These are phyloP conservation scores for Agelaius phoeniceus DNA, from an alignment of 2,113 vertebrate species.

Conservation along the genomic window DNA sequence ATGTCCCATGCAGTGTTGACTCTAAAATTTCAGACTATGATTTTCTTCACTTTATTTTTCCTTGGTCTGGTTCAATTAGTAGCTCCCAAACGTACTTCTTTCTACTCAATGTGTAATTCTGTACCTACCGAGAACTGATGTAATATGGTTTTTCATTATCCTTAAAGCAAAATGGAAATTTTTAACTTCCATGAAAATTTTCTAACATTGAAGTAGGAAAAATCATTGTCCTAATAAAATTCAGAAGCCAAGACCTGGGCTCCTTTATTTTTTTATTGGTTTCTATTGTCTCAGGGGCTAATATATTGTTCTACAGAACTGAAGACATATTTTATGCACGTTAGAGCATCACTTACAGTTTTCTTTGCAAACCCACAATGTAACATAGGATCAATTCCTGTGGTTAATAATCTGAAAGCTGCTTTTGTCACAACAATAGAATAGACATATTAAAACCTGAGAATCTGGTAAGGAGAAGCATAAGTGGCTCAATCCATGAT, in stretches of 20 bases:
- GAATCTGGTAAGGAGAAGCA: neutral
- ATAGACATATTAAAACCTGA: neutral
- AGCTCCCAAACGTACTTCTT: neutral
- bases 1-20: neutral
- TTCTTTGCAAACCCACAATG: neutral
- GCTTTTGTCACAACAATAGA: neutral
- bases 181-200: neutral
- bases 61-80: neutral
- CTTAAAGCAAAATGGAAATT: neutral
- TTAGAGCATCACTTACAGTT: neutral
- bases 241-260: neutral
- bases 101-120: neutral
- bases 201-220: neutral
- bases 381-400: neutral
- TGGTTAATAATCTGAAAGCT: neutral
- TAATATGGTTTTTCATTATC: neutral
- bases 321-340: rapidly evolving
- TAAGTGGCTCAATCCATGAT: neutral
- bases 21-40: neutral
- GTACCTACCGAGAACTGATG: rapidly evolving
- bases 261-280: neutral
- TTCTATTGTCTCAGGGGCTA: neutral
- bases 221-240: neutral
- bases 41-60: neutral
- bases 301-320: neutral